Percentiles rank a stretch among this genome's conserved stretches.
These are phyloP conservation scores for Aptenodytes patagonicus DNA, from an alignment of 2,113 vertebrate genomes.

Conservation along the genomic window DNA sequence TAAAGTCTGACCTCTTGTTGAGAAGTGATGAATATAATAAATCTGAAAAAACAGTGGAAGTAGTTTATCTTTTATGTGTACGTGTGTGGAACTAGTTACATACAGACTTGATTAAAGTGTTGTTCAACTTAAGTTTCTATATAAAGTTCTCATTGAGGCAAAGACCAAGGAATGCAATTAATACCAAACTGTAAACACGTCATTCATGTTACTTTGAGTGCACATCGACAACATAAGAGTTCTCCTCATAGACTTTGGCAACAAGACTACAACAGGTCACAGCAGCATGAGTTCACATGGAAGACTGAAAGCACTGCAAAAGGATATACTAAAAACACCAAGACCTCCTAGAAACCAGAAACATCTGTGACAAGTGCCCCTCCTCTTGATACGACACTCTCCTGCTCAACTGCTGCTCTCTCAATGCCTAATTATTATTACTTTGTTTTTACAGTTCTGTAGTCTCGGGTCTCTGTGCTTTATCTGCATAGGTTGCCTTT, in stretches of 20 bases:
- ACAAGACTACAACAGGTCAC: conserved; percentile 74
- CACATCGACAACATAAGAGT: conserved; percentile 64
- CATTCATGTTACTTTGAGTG: conserved; percentile 58
- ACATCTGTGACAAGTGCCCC: conserved; percentile 42
- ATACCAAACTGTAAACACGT: conserved; percentile 75
- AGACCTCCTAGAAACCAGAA: conserved; percentile 67
- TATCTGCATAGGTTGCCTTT: conserved; percentile 36
- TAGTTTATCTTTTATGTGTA: conserved; percentile 8
- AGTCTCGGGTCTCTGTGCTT: conserved; percentile 68
- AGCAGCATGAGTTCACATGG: conserved; percentile 75
- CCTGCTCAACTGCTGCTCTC: conserved; percentile 53
- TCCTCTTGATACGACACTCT: conserved; percentile 27
- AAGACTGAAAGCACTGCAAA: conserved; percentile 78
- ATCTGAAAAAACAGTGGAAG: conserved; percentile 58
- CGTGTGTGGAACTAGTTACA: conserved; percentile 36
- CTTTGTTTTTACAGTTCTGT: conserved; percentile 38
- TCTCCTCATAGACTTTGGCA: conserved; percentile 71
- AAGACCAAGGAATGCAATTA: conserved; percentile 78
- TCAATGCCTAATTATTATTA: conserved; percentile 20
- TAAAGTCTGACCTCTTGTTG: conserved; percentile 33
- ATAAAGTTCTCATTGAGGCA: conserved; percentile 70
- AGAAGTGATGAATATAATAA: conserved; percentile 45
- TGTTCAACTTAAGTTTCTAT: conserved; percentile 51
- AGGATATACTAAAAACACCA: conserved; percentile 67
- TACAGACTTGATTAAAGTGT: conserved; percentile 48